Percentiles rank a stretch among this genome's conserved stretches.
phyloP scores from a whole-genome alignment of 2,888 invertebrate species.

The Trilocha varians region DNA sequence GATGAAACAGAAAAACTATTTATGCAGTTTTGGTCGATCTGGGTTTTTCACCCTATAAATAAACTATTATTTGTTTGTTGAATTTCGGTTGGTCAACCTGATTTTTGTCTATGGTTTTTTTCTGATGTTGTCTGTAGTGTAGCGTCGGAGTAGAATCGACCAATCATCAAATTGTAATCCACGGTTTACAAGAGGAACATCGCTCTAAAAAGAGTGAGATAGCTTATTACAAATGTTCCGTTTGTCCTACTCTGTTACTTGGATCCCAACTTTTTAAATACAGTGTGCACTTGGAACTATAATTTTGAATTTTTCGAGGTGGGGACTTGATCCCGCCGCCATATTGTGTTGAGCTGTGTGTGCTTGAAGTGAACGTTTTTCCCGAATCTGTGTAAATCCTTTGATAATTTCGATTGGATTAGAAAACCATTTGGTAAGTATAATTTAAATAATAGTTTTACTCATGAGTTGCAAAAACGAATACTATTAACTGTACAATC shows the following conservation, averaged over 20 bases:
- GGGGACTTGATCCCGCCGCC: slow-evolving; percentile 67
- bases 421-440: slow-evolving; percentile 53
- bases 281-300: slow-evolving; percentile 14
- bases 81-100: not conserved
- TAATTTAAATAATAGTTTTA: slow-evolving; percentile 50
- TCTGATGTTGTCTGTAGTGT: slow-evolving; percentile 38
- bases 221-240: not conserved
- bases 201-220: not conserved
- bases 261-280: not conserved
- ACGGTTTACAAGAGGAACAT: not conserved
- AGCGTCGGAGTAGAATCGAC: slow-evolving; percentile 49
- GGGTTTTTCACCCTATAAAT: too few relatives aligned
- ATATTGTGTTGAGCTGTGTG: slow-evolving; percentile 70
- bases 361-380: slow-evolving; percentile 60
- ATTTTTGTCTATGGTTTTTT: slow-evolving; percentile 14
- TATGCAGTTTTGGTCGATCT: too few relatives aligned
- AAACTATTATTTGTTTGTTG: too few relatives aligned
- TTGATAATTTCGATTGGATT: slow-evolving; percentile 53
- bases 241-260: slow-evolving; percentile 2
- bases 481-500: slow-evolving; percentile 15
- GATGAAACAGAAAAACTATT: too few relatives aligned
- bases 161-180: slow-evolving; percentile 42
- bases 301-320: slow-evolving; percentile 66
- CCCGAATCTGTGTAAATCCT: slow-evolving; percentile 56
- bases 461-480: slow-evolving; percentile 31